A percentile compares a stretch with the other conserved stretches of the same genome.
Conservation (phyloP, 2,113 vertebrate species). For the Scytalopus superciliaris region DNA sequence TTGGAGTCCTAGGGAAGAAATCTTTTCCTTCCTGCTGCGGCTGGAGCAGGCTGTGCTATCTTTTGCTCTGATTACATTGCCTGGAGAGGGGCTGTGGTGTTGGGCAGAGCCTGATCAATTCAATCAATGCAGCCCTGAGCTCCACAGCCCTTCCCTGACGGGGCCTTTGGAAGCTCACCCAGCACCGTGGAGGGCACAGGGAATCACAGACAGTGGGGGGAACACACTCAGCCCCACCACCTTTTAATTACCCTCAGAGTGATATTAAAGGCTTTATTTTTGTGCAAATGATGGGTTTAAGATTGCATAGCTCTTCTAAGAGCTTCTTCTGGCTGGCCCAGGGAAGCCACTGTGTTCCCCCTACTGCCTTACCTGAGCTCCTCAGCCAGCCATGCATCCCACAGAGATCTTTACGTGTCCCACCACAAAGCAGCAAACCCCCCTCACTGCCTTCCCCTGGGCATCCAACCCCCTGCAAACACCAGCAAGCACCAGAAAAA, state of each 20-base stretch:
- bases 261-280: background rate
- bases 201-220: too few relatives aligned
- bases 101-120: background rate
- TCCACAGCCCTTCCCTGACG: background rate
- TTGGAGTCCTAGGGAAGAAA: background rate
- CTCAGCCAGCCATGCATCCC: fast-evolving
- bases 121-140: background rate
- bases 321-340: background rate
- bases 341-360: background rate
- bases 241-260: background rate
- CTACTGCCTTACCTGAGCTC: background rate
- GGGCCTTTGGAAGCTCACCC: background rate
- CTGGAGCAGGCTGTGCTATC: background rate
- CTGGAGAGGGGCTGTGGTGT: background rate
- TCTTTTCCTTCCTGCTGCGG: background rate
- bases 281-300: background rate
- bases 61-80: background rate
- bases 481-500: background rate
- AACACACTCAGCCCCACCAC: fast-evolving
- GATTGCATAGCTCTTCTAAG: background rate
- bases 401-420: background rate
- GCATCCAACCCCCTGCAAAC: fast-evolving
- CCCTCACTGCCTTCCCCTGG: background rate
- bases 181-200: background rate
- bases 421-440: background rate